Evolutionary conservation across 2,113 vertebrate genomes (phyloP).

Genomic region (Aspidoscelis tigris): DNA sequence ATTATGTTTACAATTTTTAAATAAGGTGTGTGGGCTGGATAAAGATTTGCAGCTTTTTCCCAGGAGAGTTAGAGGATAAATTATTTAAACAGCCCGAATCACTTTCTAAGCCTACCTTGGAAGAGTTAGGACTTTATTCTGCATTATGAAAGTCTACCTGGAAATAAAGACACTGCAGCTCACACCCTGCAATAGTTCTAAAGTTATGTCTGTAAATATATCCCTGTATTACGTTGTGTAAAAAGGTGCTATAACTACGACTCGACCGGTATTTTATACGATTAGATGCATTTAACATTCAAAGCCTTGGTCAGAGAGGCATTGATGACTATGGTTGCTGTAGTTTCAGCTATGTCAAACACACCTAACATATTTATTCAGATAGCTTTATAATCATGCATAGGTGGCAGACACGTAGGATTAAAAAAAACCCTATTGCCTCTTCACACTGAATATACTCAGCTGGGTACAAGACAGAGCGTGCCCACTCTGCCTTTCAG

Average conservation of each 20-base stretch:
- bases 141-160: constrained; percentile 47
- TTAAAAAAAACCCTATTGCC: neutral
- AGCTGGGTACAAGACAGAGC: neutral
- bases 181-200: constrained; percentile 33
- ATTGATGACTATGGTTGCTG: constrained; percentile 39
- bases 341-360: constrained; percentile 51
- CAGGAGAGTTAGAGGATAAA: neutral
- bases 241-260: constrained; percentile 13
- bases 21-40: neutral
- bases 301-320: constrained; percentile 32
- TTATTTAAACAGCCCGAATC: neutral
- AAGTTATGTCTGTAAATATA: constrained; percentile 29
- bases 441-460: neutral
- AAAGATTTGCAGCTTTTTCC: neutral
- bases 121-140: constrained; percentile 41
- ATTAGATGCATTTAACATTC: constrained; percentile 49
- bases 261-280: constrained; percentile 24
- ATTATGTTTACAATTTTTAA: constrained; percentile 26
- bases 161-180: neutral
- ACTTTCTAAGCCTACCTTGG: constrained; percentile 40
- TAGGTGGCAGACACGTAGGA: neutral
- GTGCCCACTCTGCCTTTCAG: neutral
- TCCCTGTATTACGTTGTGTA: neutral
- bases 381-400: constrained; percentile 21
- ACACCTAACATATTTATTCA: constrained; percentile 52